Conservation (phyloP, 2,113 vertebrate species). For the Elephantulus edwardii region DNA sequence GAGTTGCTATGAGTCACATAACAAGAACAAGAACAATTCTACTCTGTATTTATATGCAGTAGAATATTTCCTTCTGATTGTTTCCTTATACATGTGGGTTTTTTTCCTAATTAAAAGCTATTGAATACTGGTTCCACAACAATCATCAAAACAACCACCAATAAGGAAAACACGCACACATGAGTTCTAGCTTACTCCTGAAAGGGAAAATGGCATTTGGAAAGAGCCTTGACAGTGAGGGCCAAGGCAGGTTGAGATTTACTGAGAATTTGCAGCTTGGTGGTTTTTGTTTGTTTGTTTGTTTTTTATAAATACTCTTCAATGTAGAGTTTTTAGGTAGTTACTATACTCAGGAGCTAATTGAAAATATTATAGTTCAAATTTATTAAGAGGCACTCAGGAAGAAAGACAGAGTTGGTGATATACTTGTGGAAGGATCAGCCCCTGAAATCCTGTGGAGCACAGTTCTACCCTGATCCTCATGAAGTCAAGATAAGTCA, state of each 20-base stretch:
- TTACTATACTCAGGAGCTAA: neutral
- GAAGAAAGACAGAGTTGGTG: neutral
- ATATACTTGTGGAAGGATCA: neutral
- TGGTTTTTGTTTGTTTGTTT: too few species aligned
- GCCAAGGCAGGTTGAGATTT: neutral
- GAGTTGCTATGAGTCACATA: too few species aligned
- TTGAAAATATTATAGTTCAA: neutral
- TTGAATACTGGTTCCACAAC: neutral
- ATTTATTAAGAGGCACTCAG: neutral
- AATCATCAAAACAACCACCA: neutral
- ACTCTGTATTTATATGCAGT: neutral
- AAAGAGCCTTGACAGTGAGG: neutral
- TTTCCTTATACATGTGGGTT: neutral
- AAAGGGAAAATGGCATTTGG: neutral
- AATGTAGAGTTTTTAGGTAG: neutral
- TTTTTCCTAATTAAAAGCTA: neutral
- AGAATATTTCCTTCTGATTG: neutral
- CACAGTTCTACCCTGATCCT: neutral
- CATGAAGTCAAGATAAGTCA: too few species aligned
- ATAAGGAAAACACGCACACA: too few species aligned
- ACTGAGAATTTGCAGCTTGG: neutral
- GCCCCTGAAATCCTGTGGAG: neutral
- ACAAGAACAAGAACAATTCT: neutral
- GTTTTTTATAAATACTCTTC: neutral
- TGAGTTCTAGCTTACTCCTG: fast-evolving